Base-by-base conservation (phyloP, 2,888 invertebrate species). In the Diplolepis rosae region DNA sequence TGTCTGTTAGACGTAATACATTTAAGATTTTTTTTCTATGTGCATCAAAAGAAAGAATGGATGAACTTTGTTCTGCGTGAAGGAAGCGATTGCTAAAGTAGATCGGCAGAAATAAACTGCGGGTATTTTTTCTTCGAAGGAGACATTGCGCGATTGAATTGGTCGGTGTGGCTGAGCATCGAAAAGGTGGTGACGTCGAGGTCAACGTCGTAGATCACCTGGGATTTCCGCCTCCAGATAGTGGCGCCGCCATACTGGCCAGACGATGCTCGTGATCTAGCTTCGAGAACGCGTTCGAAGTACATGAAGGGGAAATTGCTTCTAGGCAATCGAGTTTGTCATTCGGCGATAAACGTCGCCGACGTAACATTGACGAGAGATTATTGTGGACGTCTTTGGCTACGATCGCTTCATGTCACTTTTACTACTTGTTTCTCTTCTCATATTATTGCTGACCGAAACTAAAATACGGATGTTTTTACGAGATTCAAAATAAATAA, bases 311-410 rank as follows among this genome's bases (percentile, higher is more conserved):
- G 80, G 79, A 82, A 84, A 83, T 83, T 81, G 82, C 80, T 81
- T 79, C 80, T 80, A 79, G 82, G 83, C 85, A 84, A 86, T 85
- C 84, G 85, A 85, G 82, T 80, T 83, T 83, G 85, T 85, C 84
- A 83, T 79, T 79, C 80, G 81, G 84, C 84, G 85, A 85, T 85
- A 83, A 83, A 85, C 84, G 82, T 78, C 75, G 79, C 79, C 80
- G 82, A 82, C 83, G 84, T 84, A 85, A 85, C 85, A 84, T 83
- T 85, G 85, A 86, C 86, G 84, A 83, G 84, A 82, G 83, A 83
- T 82, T 54, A 30, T 32, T 84, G 79, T 76, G 75, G 78, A 68
- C 71, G 73, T 79, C 77, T 75, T 75, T 61, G 65, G 70, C 72
- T 73, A 73, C 75, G 73, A 76, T 75, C 73, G 73, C 68, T 30